Base-by-base conservation (phyloP, 2,888 invertebrate species). In the Cephus spinipes region DNA sequence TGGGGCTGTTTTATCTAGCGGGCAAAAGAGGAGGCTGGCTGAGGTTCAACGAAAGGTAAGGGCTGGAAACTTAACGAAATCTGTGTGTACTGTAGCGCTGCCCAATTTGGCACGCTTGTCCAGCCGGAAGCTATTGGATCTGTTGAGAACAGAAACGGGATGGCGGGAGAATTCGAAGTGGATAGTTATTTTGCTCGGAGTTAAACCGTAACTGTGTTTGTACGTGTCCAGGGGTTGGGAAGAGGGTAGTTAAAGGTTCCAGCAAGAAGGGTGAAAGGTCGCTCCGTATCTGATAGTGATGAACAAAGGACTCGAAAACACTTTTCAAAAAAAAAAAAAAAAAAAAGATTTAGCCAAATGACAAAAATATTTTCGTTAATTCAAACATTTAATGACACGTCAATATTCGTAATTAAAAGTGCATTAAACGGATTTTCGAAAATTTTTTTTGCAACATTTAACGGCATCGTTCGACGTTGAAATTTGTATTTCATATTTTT, bases 41-140 rank as follows among this genome's bases (percentile, higher is more conserved):
- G 9, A 55, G 23, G 15, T 23, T 55, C 23, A 9, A 55, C 55
- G 23, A 55, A 55, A 15, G 55, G 0, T 55, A 55, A 23, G 9
- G 55, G 55, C 23, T 9, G 15, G 55, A 12, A 55, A 23, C 55
- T 55, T 9, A 55, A 55, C 55, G 55, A 55, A 55, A 55, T 55
- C 55, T 15, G 55, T 23, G 55, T 55, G 0, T 23, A 9, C 9
- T 9, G 55, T 6, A 23, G 15, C 73, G 75, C 75, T 76, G 73
- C 73, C 73, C 73, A 73, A 78, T 78, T 78, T 76, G 36, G 75
- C 78, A 73, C 69, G 78, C 73, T 76, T 73, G 78, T 75, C 76
- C 73, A 76, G 36, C 68, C 78, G 76, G 73, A 78, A 78, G 68
- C 73, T 35, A 76, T 78, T 30, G 76, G 76, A 78, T 73, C 76